Base-by-base conservation (phyloP, 2,113 vertebrate genomes). In the Mastomys natalensis region DNA sequence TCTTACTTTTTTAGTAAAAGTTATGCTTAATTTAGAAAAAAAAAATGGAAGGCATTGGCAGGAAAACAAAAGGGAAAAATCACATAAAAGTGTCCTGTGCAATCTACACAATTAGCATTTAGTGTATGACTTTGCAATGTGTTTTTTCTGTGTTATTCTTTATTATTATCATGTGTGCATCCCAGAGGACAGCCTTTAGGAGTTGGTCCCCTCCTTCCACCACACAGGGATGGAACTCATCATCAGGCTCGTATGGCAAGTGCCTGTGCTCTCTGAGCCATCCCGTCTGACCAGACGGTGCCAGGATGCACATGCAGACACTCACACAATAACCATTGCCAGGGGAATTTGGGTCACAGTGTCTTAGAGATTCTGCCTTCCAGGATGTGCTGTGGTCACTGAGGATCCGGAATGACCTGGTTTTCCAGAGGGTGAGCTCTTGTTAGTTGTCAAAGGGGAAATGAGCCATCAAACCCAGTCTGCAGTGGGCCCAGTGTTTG, bases 1-100 rank as follows among this genome's bases (percentile, higher is more conserved):
- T 88, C 37, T 85, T 88, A 70, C 86, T 85, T 96, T 91, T 72
- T 92, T 9, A 40, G 76, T 12, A 86, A 58, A 93, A 81, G 16
- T 93, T 89, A 89, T 19, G 40, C 60, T 95, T 91, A 89, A 58
- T 92, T 53, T 73, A 93, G 76, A 94, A 95, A 91, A 96, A 55
- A 73, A 95, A 55, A 73, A 45, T 92, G 64, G 91, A 95, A 92
- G 31, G 34, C 16, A 0, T 77, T 88, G 58, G 93, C 31, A 81
- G 68, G 10, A 29, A 72, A 43, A 73, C 13, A 48, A 45, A 66
- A 29, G n/a, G 29, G 11, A 74, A 77, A 92, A 93, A 74, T 89
- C 43, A 74, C 68, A 72, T 64, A 12, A 77, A 84, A 87, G 62
- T 78, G 45, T 94, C 19, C 12, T 8, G 73, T 34, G 29, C 55